Percentiles rank a stretch among this genome's conserved stretches.
These are phyloP conservation scores for Aporophyla nigra DNA, from an alignment of 2,888 invertebrate genomes.

Conservation along the genomic window DNA sequence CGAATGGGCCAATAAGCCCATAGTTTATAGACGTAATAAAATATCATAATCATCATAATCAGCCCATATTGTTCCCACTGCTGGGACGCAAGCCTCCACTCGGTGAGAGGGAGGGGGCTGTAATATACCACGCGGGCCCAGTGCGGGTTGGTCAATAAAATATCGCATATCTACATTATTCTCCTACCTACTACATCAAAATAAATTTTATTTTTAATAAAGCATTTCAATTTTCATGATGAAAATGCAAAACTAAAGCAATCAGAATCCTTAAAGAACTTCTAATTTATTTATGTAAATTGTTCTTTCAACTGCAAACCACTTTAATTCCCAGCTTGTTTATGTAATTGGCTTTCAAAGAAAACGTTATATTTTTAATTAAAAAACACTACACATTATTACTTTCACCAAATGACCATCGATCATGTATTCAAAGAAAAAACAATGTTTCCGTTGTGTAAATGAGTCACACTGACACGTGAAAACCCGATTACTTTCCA, in stretches of 20 bases:
- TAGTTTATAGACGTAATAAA: not conserved
- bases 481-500: slow-evolving; percentile 17
- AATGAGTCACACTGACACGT: slow-evolving; percentile 33
- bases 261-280: slow-evolving; percentile 6
- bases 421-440: slow-evolving; percentile 41
- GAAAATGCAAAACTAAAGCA: slow-evolving; percentile 26
- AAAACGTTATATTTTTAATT: slow-evolving; percentile 18
- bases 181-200: not conserved
- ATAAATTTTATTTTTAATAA: not conserved
- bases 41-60: too few relatives aligned
- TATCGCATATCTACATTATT: too few relatives aligned
- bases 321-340: slow-evolving; percentile 29
- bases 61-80: too few relatives aligned
- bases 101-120: too few relatives aligned
- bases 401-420: slow-evolving; percentile 1
- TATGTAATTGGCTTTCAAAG: slow-evolving; percentile 28
- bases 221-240: slow-evolving; percentile 4
- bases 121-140: too few relatives aligned
- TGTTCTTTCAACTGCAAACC: slow-evolving; percentile 21
- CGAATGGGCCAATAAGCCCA: not conserved
- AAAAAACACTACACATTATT: slow-evolving; percentile 14
- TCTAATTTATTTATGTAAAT: slow-evolving; percentile 28
- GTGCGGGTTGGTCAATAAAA: too few relatives aligned
- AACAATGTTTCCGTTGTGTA: slow-evolving; percentile 10
- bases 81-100: too few relatives aligned